phyloP scores from a whole-genome alignment of 2,113 vertebrate genomes.

The Apaloderma vittatum region DNA sequence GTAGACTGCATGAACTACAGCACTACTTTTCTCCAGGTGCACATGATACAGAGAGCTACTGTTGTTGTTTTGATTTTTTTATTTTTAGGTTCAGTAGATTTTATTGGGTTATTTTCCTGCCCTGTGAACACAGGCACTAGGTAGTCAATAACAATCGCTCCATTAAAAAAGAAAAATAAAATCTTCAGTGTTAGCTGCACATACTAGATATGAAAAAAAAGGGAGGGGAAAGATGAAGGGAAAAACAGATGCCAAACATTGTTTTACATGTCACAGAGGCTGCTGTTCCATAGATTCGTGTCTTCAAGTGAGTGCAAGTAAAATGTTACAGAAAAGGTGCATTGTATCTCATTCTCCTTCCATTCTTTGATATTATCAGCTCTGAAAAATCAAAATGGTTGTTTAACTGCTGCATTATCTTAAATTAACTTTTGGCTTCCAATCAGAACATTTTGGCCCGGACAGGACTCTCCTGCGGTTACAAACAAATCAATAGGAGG shows the following conservation, averaged over 20 bases:
- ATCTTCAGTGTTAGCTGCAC: slow-evolving; percentile 14
- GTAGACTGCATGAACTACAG: background rate
- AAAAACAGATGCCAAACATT: slow-evolving; percentile 25
- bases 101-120: slow-evolving; percentile 49
- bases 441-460: background rate
- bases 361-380: background rate
- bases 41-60: background rate
- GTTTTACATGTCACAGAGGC: slow-evolving; percentile 7
- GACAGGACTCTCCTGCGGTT: slow-evolving; percentile 21
- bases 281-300: background rate
- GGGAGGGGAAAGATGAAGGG: background rate
- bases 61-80: slow-evolving; percentile 32
- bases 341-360: background rate
- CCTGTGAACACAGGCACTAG: background rate
- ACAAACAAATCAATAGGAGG: background rate
- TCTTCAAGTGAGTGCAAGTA: background rate
- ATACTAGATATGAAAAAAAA: background rate
- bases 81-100: slow-evolving; percentile 49
- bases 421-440: slow-evolving; percentile 26
- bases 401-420: slow-evolving; percentile 22
- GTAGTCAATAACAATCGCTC: slow-evolving; percentile 31
- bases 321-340: background rate
- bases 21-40: background rate
- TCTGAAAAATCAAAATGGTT: slow-evolving; percentile 26
- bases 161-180: slow-evolving; percentile 46